Base-by-base conservation (phyloP, 2,888 invertebrate species). In the Eupithecia dodoneata region DNA sequence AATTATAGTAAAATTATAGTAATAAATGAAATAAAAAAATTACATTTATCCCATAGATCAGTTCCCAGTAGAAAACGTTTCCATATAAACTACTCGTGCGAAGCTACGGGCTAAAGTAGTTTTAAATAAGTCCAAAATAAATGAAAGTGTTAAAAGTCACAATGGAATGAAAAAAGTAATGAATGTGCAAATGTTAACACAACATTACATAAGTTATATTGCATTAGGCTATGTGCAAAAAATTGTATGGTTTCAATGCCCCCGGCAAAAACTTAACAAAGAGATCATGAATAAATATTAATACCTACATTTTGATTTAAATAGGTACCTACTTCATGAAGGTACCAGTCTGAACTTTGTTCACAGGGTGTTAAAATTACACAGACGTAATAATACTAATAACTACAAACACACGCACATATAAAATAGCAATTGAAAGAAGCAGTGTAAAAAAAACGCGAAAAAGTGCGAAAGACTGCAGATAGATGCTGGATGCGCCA, bases 121-220 rank as follows among this genome's bases (percentile, higher is more conserved):
- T 30, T 30, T 30, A 30, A 30, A 30, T 30, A 30, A 30, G 30
- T 30, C 30, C 42, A 72, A 30, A 41, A 67, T 65, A 65, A 45
- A 73, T 18, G 71, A 65, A 73, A 77, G 71, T 73, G 74, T 71
- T 70, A 73, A 15, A 69, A 69, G 71, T 72, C 75, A 74, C 63
- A 69, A 78, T 78, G 71, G 69, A 30, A 78, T 72, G 74, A 78
- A 74, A 70, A 82, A 81, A 10, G 65, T 76, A 72, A 76, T 79
- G 79, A 80, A 76, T 75, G 74, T 74, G 79, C 80, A 81, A 79
- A 81, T 74, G 78, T 74, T 77, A 78, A 47, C 59, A 74, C 42
- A 41, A 15, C 47, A 70, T 82, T 82, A 73, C 78, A 75, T 81
- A 81, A 81, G 71, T 30, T 76, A 45, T 59, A 73, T 63, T 78